These are phyloP conservation scores for Caenorhabditis zanzibari DNA, from an alignment of 2,888 invertebrate species.

Conservation along the genomic window DNA sequence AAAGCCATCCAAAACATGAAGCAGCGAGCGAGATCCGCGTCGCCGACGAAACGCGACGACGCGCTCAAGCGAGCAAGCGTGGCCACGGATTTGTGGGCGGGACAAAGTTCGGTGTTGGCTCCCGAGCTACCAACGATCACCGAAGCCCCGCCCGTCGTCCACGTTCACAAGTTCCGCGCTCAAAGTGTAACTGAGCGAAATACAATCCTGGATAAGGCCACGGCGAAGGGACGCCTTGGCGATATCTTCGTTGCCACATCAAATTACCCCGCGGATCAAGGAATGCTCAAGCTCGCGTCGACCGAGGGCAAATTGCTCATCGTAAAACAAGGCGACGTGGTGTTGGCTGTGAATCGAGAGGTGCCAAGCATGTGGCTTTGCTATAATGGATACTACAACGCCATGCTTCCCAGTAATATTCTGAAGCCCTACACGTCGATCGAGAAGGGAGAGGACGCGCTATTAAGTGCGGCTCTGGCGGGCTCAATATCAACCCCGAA, in stretches of 20 bases:
- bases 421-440: conserved; percentile 55
- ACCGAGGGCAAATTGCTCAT: conserved; percentile 65
- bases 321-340: conserved; percentile 66
- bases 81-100: conserved; percentile 23
- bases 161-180: conserved; percentile 59
- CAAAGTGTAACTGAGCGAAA: conserved; percentile 67
- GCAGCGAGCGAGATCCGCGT: conserved; percentile 58
- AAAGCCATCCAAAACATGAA: conserved; percentile 56
- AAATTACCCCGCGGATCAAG: conserved; percentile 55
- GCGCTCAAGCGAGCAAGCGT: too few relatives aligned
- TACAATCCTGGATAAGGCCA: conserved; percentile 71
- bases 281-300: conserved; percentile 59
- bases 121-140: not conserved
- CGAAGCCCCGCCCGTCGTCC: not conserved
- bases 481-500: too few relatives aligned
- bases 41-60: conserved; percentile 48
- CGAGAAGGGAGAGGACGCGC: conserved; percentile 49
- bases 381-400: conserved; percentile 74
- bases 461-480: not conserved
- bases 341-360: conserved; percentile 68
- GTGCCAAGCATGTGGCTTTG: conserved; percentile 68
- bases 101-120: not conserved
- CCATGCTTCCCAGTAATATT: conserved; percentile 65
- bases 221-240: conserved; percentile 57
- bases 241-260: conserved; percentile 65